Conservation (phyloP, 2,888 invertebrate genomes). For the Tineola bisselliella region DNA sequence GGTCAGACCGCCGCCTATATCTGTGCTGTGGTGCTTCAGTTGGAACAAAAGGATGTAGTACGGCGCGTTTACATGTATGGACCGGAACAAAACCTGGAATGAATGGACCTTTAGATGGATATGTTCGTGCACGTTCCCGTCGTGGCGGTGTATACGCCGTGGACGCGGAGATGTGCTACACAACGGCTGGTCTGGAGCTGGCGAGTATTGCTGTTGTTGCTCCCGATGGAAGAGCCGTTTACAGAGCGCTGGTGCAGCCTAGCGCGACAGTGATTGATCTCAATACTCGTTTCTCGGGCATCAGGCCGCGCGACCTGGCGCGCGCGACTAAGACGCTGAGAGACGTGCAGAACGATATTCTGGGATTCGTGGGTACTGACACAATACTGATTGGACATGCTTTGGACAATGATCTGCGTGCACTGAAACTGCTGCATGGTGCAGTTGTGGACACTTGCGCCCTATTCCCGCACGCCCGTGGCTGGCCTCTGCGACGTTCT, state of each 20-base stretch:
- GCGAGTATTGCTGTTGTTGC: constrained; percentile 87
- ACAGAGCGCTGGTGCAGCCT: constrained; percentile 87
- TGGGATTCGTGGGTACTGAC: constrained; percentile 80
- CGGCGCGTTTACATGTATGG: constrained; percentile 79
- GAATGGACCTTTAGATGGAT: constrained; percentile 78
- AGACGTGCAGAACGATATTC: constrained; percentile 87
- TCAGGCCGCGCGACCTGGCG: constrained; percentile 71
- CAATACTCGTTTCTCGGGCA: constrained; percentile 96
- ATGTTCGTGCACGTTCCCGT: constrained; percentile 67
- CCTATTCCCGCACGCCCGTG: constrained; percentile 85
- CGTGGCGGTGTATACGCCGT: constrained; percentile 78
- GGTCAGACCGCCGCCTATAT: constrained; percentile 58
- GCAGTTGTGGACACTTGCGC: constrained; percentile 91
- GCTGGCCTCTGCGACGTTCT: constrained; percentile 84
- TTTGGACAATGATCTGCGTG: constrained; percentile 91
- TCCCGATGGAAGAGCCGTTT: constrained; percentile 77
- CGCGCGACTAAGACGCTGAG: constrained; percentile 74
- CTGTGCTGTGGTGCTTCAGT: constrained; percentile 71
- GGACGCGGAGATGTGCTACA: constrained; percentile 98
- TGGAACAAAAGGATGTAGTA: constrained; percentile 72
- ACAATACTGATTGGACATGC: constrained; percentile 96
- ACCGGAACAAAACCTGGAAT: constrained; percentile 74
- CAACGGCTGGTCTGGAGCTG: constrained; percentile 84
- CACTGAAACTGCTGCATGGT: constrained; percentile 83
- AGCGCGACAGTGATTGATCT: constrained; percentile 86